Conservation (phyloP, 35 echinoderm and acorn worm species). For the Stichopus chloronotus region DNA sequence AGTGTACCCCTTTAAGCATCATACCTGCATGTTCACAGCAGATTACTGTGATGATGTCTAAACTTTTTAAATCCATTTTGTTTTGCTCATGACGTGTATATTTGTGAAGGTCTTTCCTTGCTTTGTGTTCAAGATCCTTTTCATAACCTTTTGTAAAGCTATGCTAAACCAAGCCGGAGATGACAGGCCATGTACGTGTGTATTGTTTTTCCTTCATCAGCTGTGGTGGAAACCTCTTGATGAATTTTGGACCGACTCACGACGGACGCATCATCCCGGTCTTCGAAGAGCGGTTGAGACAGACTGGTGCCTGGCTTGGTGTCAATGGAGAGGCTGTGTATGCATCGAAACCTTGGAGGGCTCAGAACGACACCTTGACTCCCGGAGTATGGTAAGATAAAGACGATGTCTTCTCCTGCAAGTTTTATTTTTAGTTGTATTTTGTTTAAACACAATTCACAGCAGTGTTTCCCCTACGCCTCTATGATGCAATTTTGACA, state of each 20-base stretch:
- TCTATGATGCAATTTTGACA: not conserved
- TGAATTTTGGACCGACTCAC: conserved; percentile 80
- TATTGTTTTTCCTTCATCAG: conserved; percentile 31
- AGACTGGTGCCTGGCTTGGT: conserved; percentile 76
- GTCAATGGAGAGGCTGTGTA: conserved; percentile 71
- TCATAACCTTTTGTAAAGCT: too few relatives aligned
- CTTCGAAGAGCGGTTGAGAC: conserved; percentile 85
- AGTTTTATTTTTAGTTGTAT: not conserved
- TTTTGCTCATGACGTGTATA: too few relatives aligned
- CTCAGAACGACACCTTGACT: conserved; percentile 54
- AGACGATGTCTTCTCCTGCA: not conserved
- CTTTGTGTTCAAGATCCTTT: too few relatives aligned
- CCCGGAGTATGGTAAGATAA: conserved; percentile 43
- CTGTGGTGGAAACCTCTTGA: conserved; percentile 85
- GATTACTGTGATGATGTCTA: too few relatives aligned
- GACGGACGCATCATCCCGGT: conserved; percentile 83
- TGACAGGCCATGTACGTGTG: too few relatives aligned
- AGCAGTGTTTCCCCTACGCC: not conserved
- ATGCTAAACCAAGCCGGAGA: too few relatives aligned
- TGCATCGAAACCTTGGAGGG: conserved; percentile 28
- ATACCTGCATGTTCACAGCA: too few relatives aligned
- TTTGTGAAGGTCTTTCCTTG: too few relatives aligned
- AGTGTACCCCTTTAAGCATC: too few relatives aligned
- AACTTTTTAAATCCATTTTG: too few relatives aligned
- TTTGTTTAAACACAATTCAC: not conserved